Percentiles rank a stretch among this genome's conserved stretches.
phyloP scores from a whole-genome alignment of 2,113 vertebrate species.

The Chaetodon trifascialis region DNA sequence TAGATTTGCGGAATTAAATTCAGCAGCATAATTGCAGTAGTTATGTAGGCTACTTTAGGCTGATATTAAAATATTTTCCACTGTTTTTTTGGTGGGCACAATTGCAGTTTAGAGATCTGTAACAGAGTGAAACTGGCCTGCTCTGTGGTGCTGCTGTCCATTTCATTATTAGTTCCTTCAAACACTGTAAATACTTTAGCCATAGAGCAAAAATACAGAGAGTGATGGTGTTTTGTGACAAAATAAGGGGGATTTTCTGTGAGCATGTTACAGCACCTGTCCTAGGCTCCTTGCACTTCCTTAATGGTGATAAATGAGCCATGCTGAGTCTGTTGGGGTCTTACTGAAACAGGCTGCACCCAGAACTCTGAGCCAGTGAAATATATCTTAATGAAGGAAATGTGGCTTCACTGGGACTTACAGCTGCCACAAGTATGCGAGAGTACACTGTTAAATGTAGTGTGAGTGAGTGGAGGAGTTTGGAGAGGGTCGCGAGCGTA shows the following conservation, averaged over 20 bases:
- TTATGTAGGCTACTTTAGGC: neutral
- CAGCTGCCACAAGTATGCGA: constrained; percentile 50
- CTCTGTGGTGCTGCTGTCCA: neutral
- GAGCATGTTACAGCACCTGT: constrained; percentile 63
- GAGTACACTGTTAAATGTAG: constrained; percentile 48
- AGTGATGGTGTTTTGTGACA: constrained; percentile 40
- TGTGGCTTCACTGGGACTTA: constrained; percentile 65
- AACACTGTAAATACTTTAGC: constrained; percentile 22
- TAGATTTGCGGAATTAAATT: constrained; percentile 8
- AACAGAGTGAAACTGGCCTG: neutral
- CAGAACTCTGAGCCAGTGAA: constrained; percentile 51
- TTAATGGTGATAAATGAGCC: constrained; percentile 68
- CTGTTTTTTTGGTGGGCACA: constrained; percentile 10
- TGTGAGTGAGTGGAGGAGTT: constrained; percentile 36
- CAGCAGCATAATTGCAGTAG: constrained; percentile 23
- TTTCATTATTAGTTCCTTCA: neutral
- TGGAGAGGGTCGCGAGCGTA: constrained; percentile 1
- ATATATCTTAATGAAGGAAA: constrained; percentile 69
- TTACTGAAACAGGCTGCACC: constrained; percentile 73
- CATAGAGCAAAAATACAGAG: constrained; percentile 29
- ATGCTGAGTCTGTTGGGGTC: constrained; percentile 48
- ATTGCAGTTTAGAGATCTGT: constrained; percentile 13
- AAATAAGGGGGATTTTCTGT: constrained; percentile 45
- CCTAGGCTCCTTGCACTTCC: constrained; percentile 37
- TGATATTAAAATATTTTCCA: constrained; percentile 51